Evolutionary conservation across 2,797 vertebrate species (phyloP).

Genomic region (Corythornis leucogaster): DNA sequence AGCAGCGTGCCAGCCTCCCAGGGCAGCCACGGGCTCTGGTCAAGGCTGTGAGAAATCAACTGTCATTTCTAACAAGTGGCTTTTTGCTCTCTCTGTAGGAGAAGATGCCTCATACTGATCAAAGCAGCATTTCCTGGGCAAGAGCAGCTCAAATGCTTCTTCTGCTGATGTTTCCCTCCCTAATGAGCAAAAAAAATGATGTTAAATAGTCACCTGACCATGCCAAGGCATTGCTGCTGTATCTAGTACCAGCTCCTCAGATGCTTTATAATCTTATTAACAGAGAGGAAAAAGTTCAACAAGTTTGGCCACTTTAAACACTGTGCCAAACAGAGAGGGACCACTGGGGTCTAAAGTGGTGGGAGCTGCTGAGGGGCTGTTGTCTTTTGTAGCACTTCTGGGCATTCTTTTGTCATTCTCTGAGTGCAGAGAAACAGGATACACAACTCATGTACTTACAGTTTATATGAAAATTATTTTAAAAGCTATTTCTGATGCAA

Average conservation of each 20-base stretch:
- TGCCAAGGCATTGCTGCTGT: neutral
- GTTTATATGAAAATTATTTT: neutral
- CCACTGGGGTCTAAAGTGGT: rapidly evolving
- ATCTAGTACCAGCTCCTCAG: neutral
- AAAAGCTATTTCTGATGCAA: neutral
- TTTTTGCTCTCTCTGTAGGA: neutral
- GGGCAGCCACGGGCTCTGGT: neutral
- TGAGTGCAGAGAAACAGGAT: neutral
- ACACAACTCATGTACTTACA: neutral
- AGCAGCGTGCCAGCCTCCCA: neutral
- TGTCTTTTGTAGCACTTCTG: neutral
- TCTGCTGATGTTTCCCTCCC: neutral
- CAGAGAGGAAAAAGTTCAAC: neutral
- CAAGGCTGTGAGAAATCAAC: neutral
- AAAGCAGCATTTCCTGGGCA: neutral
- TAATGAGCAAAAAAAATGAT: neutral
- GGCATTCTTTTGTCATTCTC: neutral
- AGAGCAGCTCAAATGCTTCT: neutral
- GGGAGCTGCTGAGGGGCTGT: neutral
- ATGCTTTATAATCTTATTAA: neutral
- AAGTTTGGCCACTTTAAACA: neutral
- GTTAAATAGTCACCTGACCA: neutral
- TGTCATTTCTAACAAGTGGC: neutral
- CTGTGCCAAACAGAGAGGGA: neutral
- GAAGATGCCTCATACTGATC: neutral